These are phyloP conservation scores for Lineus longissimus DNA, from an alignment of 1,140 invertebrate species.

Conservation along the genomic window DNA sequence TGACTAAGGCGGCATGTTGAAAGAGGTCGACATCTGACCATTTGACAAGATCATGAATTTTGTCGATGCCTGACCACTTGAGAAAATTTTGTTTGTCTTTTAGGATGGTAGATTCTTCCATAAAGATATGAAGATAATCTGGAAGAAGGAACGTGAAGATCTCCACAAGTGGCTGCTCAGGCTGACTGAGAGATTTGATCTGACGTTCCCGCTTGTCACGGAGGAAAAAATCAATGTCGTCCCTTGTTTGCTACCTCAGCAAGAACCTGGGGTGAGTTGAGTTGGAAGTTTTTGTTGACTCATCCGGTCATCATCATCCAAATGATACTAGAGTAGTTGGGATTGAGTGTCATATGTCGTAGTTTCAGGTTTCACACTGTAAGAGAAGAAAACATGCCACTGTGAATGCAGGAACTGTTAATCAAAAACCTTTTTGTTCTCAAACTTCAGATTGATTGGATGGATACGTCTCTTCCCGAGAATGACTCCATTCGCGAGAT, in stretches of 20 bases:
- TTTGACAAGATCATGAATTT: too few species aligned
- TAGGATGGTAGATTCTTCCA: slow-evolving; percentile 40
- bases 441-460: too few species aligned
- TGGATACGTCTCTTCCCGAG: too few species aligned
- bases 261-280: slow-evolving; percentile 23
- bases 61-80: too few species aligned
- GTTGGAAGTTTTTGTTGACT: not conserved
- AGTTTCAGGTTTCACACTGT: too few species aligned
- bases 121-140: slow-evolving; percentile 38
- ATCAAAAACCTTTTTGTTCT: too few species aligned
- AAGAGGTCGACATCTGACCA: not conserved
- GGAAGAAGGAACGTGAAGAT: slow-evolving; percentile 36
- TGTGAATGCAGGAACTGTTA: too few species aligned
- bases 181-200: slow-evolving; percentile 51
- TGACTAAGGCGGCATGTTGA: not conserved
- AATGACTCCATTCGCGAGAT: slow-evolving; percentile 26
- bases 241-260: slow-evolving; percentile 43
- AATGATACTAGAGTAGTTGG: not conserved
- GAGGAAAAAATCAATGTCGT: slow-evolving; percentile 43
- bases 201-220: slow-evolving; percentile 44
- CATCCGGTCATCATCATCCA: not conserved
- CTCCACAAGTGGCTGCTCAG: slow-evolving; percentile 46
- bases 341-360: not conserved
- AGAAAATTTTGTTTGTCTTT: too few species aligned
- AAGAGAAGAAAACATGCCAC: too few species aligned